Evolutionary conservation across 2,797 vertebrate species (phyloP).

Genomic region (Natrix natrix): DNA sequence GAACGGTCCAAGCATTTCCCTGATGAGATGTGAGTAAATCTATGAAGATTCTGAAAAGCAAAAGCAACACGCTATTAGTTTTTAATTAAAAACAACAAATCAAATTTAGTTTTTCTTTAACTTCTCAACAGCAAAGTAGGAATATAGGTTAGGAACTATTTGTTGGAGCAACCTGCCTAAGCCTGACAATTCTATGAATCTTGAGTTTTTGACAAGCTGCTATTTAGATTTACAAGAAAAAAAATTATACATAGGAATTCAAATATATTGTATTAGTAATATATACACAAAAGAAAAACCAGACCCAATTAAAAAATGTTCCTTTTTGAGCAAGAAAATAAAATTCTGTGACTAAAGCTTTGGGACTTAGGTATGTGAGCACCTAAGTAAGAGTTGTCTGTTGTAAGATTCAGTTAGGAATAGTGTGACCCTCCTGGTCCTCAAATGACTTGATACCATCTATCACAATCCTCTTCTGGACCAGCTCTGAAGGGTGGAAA

Average conservation of each 20-base stretch:
- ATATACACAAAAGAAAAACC: neutral
- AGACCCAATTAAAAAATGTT: neutral
- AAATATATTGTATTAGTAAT: neutral
- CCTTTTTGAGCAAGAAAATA: neutral
- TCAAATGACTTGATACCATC: neutral
- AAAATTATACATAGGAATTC: neutral
- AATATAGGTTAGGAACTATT: neutral
- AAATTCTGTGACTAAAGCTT: neutral
- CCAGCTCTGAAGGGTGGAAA: neutral
- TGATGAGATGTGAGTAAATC: constrained; percentile 86
- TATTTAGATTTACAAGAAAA: neutral
- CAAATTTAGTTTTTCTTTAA: neutral
- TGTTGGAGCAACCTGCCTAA: neutral
- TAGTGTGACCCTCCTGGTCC: neutral
- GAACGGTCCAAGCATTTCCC: constrained; percentile 89
- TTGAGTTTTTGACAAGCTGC: neutral
- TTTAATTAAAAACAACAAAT: neutral
- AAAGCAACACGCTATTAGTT: constrained; percentile 26
- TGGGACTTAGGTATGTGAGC: neutral
- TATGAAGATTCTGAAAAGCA: constrained; percentile 84
- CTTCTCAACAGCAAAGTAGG: neutral
- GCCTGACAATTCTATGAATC: neutral
- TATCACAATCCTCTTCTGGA: neutral
- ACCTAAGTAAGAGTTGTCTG: neutral
- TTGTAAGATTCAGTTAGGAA: neutral